Evolutionary conservation across 2,888 invertebrate species (phyloP), one percentile per base, ranked within the genome.

Genomic region (Seira musarum): DNA sequence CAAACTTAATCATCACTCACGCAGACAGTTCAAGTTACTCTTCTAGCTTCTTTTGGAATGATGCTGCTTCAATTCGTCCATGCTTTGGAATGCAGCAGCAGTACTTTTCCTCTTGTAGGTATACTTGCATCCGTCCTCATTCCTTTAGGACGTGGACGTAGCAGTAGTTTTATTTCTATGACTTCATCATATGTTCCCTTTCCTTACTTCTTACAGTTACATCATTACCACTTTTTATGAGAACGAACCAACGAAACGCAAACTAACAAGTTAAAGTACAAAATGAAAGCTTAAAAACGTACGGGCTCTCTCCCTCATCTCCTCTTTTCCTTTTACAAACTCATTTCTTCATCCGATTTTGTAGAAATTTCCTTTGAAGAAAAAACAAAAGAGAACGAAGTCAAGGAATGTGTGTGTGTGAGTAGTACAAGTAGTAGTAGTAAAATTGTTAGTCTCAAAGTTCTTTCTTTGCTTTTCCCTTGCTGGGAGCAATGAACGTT

Each of bases 1-100:
- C 77, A 77, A 70, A 77, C 77, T 70, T 64, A 77, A 69, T 76
- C 76, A 75, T 75, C 74, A 75, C 67, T 75, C 67, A 75, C 60
- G 61, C 74, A 75, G 74, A 65, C 65, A 73, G 65, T 35, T n/a
- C 46, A 40, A 71, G 60, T 25, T 53, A 25, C 53, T 68, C 30
- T n/a, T n/a, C n/a, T n/a, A n/a, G n/a, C n/a, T n/a, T n/a, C n/a
- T n/a, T n/a, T n/a, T n/a, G n/a, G n/a, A n/a, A n/a, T n/a, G n/a
- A n/a, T n/a, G n/a, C n/a, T n/a, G n/a, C n/a, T n/a, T n/a, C n/a
- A n/a, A n/a, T n/a, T n/a, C n/a, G n/a, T n/a, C n/a, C n/a, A n/a
- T n/a, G n/a, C n/a, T n/a, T n/a, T n/a, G n/a, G n/a, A n/a, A n/a
- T n/a, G n/a, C n/a, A n/a, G n/a, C n/a, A n/a, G n/a, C n/a, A n/a